Base-by-base conservation (phyloP, 2,797 vertebrate species). In the Leptodactylus fallax region DNA sequence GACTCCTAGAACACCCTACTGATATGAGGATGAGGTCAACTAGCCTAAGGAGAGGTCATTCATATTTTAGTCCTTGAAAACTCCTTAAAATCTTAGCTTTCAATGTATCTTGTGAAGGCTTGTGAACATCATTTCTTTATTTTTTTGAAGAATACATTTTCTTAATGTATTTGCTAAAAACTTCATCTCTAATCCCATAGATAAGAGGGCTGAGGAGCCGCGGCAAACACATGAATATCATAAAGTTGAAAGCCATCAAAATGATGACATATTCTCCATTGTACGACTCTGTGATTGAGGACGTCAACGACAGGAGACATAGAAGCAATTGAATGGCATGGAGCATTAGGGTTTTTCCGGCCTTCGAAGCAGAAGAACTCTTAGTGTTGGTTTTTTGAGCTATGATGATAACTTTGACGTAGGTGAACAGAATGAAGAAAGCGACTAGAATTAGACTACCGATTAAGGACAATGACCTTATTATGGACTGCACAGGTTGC, bases 161-260 rank as follows among this genome's bases (percentile, higher is more conserved):
- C 23, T 27, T 67, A 67, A 67, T 67, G 65, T 23, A 67, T 67
- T 67, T 67, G 13, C 23, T 67, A 23, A 88, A 87, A 11, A 87
- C 81, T 49, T 87, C 81, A 49, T 87, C 87, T n/a, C 87, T 69
- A 11, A 87, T 76, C 0, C 81, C 87, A 51, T 87, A 87, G 7
- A 87, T 87, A 47, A 87, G 55, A 79, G 87, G 87, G n/a, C 81
- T 87, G 49, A 87, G 81, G 63, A 87, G 53, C 16, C 87, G 17
- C 3, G 87, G 87, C 58, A 87, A 55, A 49, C 74, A 84, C 87
- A 88, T 49, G 14, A 88, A 84, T 10, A 88, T 0, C 14, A 79
- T 6, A 12, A 79, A 84, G 12, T 84, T 88, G 0, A 58, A 3
- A 7, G 27, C n/a, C 4, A 21, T 7, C 12, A 83, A 23, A 7